Conservation (phyloP, 2,797 vertebrate species). For the Huso huso region DNA sequence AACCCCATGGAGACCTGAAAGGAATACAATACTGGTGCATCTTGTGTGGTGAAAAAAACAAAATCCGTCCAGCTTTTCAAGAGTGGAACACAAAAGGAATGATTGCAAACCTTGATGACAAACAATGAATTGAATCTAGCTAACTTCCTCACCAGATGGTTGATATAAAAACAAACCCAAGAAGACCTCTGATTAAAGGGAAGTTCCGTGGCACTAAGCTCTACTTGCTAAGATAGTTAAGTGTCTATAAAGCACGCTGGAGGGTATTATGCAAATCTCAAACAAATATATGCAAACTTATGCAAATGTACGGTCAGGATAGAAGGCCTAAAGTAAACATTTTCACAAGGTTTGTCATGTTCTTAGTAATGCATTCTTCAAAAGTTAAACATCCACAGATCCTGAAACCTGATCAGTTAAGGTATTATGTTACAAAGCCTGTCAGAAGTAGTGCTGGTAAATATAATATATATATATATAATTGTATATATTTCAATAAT, state of each 20-base stretch:
- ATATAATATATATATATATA: neutral
- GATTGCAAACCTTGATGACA: neutral
- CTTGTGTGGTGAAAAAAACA: too few species aligned
- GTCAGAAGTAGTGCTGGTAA: neutral
- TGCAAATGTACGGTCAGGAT: conserved; percentile 26
- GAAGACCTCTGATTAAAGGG: neutral
- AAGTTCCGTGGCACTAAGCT: neutral
- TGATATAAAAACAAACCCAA: conserved; percentile 6
- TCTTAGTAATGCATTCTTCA: neutral
- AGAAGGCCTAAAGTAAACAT: conserved; percentile 5
- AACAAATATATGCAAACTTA: conserved; percentile 40
- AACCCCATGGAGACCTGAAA: too few species aligned
- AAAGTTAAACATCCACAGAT: neutral
- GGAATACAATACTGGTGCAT: too few species aligned
- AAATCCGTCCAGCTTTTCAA: too few species aligned
- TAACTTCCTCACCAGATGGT: neutral
- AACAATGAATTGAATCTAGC: conserved; percentile 5
- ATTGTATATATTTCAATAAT: too few species aligned
- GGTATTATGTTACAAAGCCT: neutral
- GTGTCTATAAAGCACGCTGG: conserved; percentile 7
- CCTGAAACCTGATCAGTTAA: neutral
- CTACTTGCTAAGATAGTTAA: conserved; percentile 15
- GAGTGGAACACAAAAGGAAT: too few species aligned
- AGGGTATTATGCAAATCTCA: conserved; percentile 31
- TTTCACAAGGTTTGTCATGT: too few species aligned